These are phyloP conservation scores for Chloroceryle inda DNA, from an alignment of 2,797 vertebrate genomes.

Conservation along the genomic window DNA sequence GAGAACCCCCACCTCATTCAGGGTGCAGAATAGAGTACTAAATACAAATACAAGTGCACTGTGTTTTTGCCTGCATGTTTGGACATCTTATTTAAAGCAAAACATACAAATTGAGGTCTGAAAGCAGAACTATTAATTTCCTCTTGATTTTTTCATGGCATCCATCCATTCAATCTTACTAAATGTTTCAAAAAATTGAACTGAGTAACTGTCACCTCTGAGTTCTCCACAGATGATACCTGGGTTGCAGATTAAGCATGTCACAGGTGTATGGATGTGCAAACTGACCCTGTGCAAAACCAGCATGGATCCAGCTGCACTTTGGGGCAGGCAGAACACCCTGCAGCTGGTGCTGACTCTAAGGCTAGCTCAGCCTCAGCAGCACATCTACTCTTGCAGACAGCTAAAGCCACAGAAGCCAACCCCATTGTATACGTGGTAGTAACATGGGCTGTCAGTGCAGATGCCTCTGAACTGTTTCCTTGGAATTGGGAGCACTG, in stretches of 20 bases:
- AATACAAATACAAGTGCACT: neutral
- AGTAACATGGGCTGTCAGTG: accelerated
- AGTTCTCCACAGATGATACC: neutral
- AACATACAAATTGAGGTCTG: neutral
- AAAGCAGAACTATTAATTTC: neutral
- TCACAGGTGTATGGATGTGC: accelerated
- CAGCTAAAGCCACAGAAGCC: accelerated
- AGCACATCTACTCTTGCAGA: neutral
- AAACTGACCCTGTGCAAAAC: neutral
- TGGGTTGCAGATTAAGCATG: neutral
- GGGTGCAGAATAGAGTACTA: neutral
- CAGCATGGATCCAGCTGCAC: neutral
- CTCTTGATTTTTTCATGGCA: neutral
- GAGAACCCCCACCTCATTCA: neutral
- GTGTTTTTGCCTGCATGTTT: neutral
- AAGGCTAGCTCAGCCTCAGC: neutral
- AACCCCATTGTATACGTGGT: accelerated
- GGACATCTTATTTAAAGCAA: neutral
- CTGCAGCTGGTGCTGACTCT: neutral
- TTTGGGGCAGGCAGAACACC: neutral
- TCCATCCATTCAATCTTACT: neutral
- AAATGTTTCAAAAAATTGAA: neutral
- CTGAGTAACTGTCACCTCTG: neutral
- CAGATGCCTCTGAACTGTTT: neutral
- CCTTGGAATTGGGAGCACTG: neutral